Evolutionary conservation across 2,113 vertebrate species (phyloP).

Genomic region (Psilopsiagon aymara): DNA sequence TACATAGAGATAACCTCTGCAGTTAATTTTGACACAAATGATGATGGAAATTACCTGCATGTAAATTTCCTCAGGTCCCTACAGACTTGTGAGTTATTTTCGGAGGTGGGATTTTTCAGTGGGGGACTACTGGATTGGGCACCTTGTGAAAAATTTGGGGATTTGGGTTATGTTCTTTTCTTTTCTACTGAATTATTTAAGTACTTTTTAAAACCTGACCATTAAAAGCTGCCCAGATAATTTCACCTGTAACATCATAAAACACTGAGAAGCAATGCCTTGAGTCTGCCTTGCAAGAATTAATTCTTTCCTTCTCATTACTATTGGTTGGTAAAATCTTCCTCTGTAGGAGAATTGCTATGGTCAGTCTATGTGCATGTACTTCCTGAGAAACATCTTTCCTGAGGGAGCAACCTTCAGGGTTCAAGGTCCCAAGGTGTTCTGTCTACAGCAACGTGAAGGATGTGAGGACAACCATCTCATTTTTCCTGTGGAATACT

Average conservation of each 20-base stretch:
- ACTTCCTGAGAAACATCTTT: background rate
- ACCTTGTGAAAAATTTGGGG: background rate
- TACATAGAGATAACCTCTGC: background rate
- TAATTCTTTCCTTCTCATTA: background rate
- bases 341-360: background rate
- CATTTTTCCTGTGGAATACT: background rate
- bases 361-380: background rate
- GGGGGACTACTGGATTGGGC: background rate
- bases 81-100: background rate
- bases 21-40: background rate
- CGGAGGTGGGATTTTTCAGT: background rate
- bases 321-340: background rate
- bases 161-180: background rate
- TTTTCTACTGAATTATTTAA: background rate
- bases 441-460: background rate
- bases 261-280: background rate
- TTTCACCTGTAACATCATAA: background rate
- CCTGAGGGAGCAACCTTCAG: background rate
- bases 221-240: background rate
- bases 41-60: background rate
- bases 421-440: background rate
- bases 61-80: background rate
- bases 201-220: background rate
- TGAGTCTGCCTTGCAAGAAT: background rate
- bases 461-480: background rate